Base-by-base conservation (phyloP, 2,888 invertebrate genomes). In the Actias luna region DNA sequence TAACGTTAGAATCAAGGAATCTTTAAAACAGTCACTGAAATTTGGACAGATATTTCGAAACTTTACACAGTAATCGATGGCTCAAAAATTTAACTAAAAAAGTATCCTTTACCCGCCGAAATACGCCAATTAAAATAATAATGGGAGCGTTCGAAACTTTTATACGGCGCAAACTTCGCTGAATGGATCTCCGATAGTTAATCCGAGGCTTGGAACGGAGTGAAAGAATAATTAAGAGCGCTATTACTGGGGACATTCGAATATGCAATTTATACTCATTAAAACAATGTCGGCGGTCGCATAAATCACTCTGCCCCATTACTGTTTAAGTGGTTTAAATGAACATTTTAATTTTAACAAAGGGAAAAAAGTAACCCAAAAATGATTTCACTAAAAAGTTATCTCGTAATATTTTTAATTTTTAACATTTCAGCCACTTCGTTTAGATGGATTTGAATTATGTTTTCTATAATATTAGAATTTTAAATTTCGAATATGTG, bases 231-330 rank as follows among this genome's bases (percentile, higher is more conserved):
- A 87, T 89, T 84, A 87, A 85, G 82, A 74, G 73, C 67, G 79
- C 83, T 79, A 83, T 85, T 83, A 85, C 36, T 75, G 33, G 74
- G 73, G 80, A 83, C 81, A 82, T 84, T 85, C 82, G 80, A 85
- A 85, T 84, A 85, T 87, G 85, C 85, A 84, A 89, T 90, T 88
- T 84, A 84, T 89, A 87, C 87, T 89, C 88, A 89, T 89, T 89
- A 87, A 85, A 83, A 79, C 85, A 87, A 87, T 85, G 86, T 84
- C 87, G 80, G 73, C 85, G 80, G 71, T 68, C 69, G 76, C 83
- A 87, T 89, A 89, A 86, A 89, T 89, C 89, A 89, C 85, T 79
- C 78, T 75, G 87, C 77, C 81, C 88, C 88, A 89, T 89, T 89
- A 88, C 82, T 73, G 79, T 69, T 73, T 75, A 73, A 84, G 83